Base-by-base conservation (phyloP, 2,888 invertebrate species). In the Byasa hedistus region DNA sequence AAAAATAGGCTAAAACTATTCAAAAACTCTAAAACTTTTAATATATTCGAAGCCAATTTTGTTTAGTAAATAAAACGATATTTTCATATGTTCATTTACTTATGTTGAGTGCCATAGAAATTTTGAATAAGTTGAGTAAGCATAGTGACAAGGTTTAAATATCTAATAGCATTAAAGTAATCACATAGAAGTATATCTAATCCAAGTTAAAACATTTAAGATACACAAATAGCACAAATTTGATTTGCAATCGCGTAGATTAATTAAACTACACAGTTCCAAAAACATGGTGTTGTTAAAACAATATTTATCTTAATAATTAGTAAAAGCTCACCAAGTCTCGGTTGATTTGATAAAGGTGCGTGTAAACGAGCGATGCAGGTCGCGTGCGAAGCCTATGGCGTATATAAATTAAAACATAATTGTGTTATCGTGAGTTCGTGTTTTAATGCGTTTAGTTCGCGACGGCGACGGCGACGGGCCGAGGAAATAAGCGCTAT, bases 371-470 rank as follows among this genome's bases (percentile, higher is more conserved):
- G 76, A 78, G 73, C 71, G 69, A 68, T 68, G 69, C 68, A 66
- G 75, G 73, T 91, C 79, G 91, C 91, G 91, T 91, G 91, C 84
- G 85, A 81, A 79, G 80, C 79, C 80, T 78, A 73, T 75, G 80
- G 81, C 81, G 86, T 79, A 87, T 91, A 91, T 91, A 91, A 91
- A 91, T 91, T 91, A 91, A 89, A 90, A 89, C 86, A 85, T 91
- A 91, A 91, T 91, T 91, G 91, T 89, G 84, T 87, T 91, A 90
- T 91, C 91, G 91, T 90, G 90, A 89, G 89, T 87, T 83, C 83
- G 83, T 83, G 85, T 83, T 84, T 86, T 89, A 85, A 86, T 86
- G 82, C 85, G 83, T 86, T 81, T 79, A 79, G 76, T 78, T 75
- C 72, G 75, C 77, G 76, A 78, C 80, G 72, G 76, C 57, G 65